phyloP scores from a whole-genome alignment of 2,113 vertebrate species.

The Embiotoca jacksoni region DNA sequence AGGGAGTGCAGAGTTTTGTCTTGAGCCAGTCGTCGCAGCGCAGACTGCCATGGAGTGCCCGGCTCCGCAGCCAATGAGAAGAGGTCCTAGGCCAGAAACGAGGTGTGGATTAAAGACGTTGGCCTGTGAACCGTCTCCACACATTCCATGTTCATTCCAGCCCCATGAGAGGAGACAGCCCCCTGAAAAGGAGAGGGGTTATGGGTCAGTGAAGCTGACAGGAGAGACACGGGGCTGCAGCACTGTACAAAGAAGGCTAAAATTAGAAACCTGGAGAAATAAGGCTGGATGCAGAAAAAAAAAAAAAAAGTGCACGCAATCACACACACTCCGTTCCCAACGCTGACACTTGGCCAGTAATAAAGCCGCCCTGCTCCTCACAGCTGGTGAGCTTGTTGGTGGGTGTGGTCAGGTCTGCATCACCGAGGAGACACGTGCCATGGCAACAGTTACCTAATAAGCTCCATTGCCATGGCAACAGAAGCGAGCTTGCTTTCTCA shows the following conservation, averaged over 20 bases:
- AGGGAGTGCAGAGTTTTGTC: slow-evolving; percentile 28
- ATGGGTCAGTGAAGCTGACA: slow-evolving; percentile 63
- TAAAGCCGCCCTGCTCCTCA: slow-evolving; percentile 65
- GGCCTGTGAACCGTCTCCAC: slow-evolving; percentile 87
- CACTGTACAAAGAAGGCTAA: slow-evolving; percentile 15
- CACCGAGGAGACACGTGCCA: slow-evolving; percentile 83
- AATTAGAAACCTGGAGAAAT: slow-evolving; percentile 45
- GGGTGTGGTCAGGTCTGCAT: slow-evolving; percentile 84
- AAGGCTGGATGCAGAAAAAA: slow-evolving; percentile 13
- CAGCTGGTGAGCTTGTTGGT: slow-evolving; percentile 77
- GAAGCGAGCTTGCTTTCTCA: slow-evolving; percentile 82
- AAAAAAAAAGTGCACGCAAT: neutral
- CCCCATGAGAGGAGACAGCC: slow-evolving; percentile 90
- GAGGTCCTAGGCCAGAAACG: slow-evolving; percentile 76
- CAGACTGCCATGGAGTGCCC: slow-evolving; percentile 93
- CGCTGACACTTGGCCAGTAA: slow-evolving; percentile 48
- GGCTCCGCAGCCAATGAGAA: slow-evolving; percentile 91
- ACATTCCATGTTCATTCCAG: slow-evolving; percentile 98
- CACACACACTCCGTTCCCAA: slow-evolving; percentile 31
- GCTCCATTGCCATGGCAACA: slow-evolving; percentile 82
- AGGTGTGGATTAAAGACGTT: slow-evolving; percentile 82
- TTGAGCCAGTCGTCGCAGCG: slow-evolving; percentile 24
- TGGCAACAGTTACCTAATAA: slow-evolving; percentile 86
- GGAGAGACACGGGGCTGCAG: slow-evolving; percentile 5
- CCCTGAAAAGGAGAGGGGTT: slow-evolving; percentile 79